Conservation (phyloP, 2,113 vertebrate genomes). For the Ornithorhynchus anatinus region DNA sequence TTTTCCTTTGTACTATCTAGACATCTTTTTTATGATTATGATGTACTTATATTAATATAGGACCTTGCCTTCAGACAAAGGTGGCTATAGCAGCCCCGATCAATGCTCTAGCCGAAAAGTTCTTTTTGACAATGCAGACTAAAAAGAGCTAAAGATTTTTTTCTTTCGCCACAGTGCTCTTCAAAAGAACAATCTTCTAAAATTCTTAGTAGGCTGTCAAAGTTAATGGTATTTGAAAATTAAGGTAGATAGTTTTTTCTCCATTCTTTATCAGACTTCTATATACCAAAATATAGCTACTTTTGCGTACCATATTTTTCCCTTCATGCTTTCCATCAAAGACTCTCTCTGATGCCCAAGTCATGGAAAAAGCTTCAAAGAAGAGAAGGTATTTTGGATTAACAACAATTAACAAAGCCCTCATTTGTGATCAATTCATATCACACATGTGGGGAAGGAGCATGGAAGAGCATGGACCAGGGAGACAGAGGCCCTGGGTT, state of each 20-base stretch:
- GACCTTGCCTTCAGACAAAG: neutral
- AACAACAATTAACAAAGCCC: no score
- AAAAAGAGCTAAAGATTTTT: neutral
- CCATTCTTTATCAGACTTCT: constrained; percentile 19
- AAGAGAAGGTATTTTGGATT: no score
- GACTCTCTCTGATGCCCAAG: no score
- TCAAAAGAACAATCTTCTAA: neutral
- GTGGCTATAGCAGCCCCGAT: neutral
- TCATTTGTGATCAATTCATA: no score
- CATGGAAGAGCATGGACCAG: no score
- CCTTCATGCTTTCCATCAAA: no score
- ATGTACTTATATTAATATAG: rapidly evolving
- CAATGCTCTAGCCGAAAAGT: neutral
- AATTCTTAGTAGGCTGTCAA: neutral
- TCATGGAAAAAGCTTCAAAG: no score
- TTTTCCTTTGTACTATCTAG: neutral
- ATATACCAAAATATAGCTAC: no score
- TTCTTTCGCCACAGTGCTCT: neutral
- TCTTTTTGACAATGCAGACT: neutral
- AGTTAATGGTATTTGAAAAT: constrained; percentile 27
- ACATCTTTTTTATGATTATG: neutral
- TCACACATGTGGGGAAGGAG: no score
- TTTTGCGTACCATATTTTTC: no score
- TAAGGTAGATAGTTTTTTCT: neutral
- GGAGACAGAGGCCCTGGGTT: no score